Evolutionary conservation across 2,113 vertebrate species (phyloP), one percentile per base, ranked within the genome.

Genomic region (Brienomyrus longianalis): DNA sequence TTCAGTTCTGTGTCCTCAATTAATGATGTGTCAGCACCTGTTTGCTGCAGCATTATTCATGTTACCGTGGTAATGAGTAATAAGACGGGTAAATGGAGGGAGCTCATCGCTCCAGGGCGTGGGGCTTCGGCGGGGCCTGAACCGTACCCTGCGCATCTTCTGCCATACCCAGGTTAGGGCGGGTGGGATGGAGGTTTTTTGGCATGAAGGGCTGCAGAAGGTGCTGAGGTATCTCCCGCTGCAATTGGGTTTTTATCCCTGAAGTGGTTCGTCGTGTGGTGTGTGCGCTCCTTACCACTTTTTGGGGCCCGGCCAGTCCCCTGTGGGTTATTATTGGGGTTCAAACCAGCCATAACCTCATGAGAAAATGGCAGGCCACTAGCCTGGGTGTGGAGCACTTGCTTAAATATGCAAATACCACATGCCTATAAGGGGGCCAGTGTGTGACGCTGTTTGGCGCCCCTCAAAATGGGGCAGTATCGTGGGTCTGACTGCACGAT

Each of bases 1-100:
- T 31, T 62, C 23, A n/a, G 43, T 17, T 17, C 21, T n/a, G 84
- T 52, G 47, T 85, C 74, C 74, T 87, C 84, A 90, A 87, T 87
- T 90, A 90, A 90, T 90, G 84, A 62, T 52, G 66, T 27, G 62
- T 74, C 89, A 90, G n/a, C 89, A 87, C 39, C 84, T 52, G 84
- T 90, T 90, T 77, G 48, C 52, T 19, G 15, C 62, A 70, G 45
- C 62, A 87, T 90, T 90, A 90, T 86, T 87, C 59, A 90, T 50
- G 31, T 31, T 31, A 1, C 31, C 31, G 31, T 31, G 31, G 31
- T 31, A 31, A 31, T 31, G 31, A 31, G 31, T 31, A 31, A 31
- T 31, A 31, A 31, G 31, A 31, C 31, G 39, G 39, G 39, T 39
- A 39, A 84, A 85, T 89, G 31, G 80, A 47, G 43, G n/a, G 54